Base-by-base conservation (phyloP, 2,113 vertebrate genomes). In the Pongo pygmaeus region DNA sequence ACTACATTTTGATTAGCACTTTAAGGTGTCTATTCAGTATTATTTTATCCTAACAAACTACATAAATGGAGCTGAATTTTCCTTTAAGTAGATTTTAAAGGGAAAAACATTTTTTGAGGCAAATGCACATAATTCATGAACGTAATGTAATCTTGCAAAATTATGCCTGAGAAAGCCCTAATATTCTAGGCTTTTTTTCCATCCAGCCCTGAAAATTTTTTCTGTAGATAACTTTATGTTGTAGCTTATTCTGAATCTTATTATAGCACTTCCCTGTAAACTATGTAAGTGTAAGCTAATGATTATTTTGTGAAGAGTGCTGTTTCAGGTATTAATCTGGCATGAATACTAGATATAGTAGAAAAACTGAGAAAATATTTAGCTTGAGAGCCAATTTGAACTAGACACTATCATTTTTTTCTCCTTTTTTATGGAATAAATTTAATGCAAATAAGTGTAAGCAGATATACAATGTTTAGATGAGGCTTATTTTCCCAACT, bases 81-180 rank as follows among this genome's bases (percentile, higher is more conserved):
- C 32, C 79, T 94, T 38, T 46, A 94, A 80, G 46, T 87, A 79
- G 32, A 32, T 90, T 88, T 88, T 92, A 79, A 95, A 90, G 57
- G 52, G 38, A 93, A 86, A 69, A 86, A 80, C 4, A 25, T 20
- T 88, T 96, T 97, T 88, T 80, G n/a, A 89, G 67, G 17, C 57
- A 75, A 23, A 52, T 77, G 35, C 81, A 23, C 8, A 17, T 52
- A 70, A 48, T 64, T 75, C 12, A 46, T 78, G 5, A 95, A 74
- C 16, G 48, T 85, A 64, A 88, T 64, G 3, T 48, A 75, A 50
- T 91, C 85, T 48, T 92, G 4, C n/a, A 78, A 25, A 87, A 81
- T 55, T 22, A 70, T 94, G 10, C 50, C 48, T 38, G 20, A 94
- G 77, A 85, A 75, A 78, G 14, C 22, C 38, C 43, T 55, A 61